Conservation (phyloP, 2,797 vertebrate species). For the Diglossa cyanea region DNA sequence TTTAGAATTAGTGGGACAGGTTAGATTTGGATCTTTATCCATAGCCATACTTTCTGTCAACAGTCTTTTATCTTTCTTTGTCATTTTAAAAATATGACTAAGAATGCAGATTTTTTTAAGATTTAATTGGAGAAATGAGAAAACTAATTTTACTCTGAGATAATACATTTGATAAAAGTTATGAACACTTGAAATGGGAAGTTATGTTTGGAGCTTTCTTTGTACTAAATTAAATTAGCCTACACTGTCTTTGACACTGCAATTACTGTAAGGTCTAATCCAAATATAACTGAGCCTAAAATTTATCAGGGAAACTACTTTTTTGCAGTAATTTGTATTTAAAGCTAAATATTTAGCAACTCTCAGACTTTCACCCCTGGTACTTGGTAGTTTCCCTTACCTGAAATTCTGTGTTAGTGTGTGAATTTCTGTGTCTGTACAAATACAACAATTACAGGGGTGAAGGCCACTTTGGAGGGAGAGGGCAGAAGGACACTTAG, state of each 20-base stretch:
- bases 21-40: conserved; percentile 4
- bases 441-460: background rate
- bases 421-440: background rate
- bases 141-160: background rate
- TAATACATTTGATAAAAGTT: background rate
- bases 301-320: background rate
- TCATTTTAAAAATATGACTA: background rate
- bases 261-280: background rate
- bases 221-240: background rate
- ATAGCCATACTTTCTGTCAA: background rate
- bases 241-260: background rate
- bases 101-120: background rate
- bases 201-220: background rate
- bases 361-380: background rate
- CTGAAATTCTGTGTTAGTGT: background rate
- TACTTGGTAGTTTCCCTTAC: background rate
- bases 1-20: background rate
- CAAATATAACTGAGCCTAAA: background rate
- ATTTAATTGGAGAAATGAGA: background rate
- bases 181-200: background rate
- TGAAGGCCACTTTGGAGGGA: background rate
- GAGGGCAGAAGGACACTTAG: background rate
- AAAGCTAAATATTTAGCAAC: background rate
- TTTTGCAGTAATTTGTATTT: background rate
- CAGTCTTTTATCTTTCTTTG: background rate